phyloP scores from a whole-genome alignment of 1,140 invertebrate genomes.

The Oreohelix idahoensis region DNA sequence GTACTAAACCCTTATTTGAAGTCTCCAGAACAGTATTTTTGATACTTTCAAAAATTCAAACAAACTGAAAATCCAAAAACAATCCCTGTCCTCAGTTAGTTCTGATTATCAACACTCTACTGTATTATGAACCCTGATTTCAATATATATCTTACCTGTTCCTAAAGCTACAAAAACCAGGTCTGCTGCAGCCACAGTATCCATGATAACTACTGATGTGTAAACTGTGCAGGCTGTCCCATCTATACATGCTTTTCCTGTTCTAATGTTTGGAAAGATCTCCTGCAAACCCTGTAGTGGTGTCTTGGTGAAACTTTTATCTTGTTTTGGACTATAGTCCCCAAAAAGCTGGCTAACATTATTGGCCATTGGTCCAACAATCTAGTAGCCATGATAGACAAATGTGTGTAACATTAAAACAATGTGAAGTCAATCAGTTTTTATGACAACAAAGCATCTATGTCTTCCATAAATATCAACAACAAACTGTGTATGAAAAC shows the following conservation, averaged over 20 bases:
- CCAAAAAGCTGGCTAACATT: conserved; percentile 57
- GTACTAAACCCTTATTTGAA: no score
- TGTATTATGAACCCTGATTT: no score
- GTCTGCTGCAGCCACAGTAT: conserved; percentile 44
- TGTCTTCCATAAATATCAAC: neutral
- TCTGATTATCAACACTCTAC: no score
- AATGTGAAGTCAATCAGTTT: neutral
- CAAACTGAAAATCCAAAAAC: no score
- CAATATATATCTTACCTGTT: no score
- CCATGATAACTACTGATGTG: conserved; percentile 32
- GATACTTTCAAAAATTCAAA: no score
- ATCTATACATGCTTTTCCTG: conserved; percentile 52
- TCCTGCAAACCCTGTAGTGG: conserved; percentile 48
- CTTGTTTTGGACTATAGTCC: conserved; percentile 45
- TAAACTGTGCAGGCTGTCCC: conserved; percentile 48
- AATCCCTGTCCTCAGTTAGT: no score
- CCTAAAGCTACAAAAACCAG: conserved; percentile 62
- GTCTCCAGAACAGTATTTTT: no score
- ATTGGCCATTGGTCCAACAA: conserved; percentile 63
- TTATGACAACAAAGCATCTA: neutral
- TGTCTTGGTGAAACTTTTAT: conserved; percentile 48
- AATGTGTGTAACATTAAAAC: neutral
- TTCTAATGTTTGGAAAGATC: conserved; percentile 36
- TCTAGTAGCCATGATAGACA: conserved; percentile 25
- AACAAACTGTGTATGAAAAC: no score